phyloP scores from a whole-genome alignment of 1,140 invertebrate genomes.

The Augochlora pura region DNA sequence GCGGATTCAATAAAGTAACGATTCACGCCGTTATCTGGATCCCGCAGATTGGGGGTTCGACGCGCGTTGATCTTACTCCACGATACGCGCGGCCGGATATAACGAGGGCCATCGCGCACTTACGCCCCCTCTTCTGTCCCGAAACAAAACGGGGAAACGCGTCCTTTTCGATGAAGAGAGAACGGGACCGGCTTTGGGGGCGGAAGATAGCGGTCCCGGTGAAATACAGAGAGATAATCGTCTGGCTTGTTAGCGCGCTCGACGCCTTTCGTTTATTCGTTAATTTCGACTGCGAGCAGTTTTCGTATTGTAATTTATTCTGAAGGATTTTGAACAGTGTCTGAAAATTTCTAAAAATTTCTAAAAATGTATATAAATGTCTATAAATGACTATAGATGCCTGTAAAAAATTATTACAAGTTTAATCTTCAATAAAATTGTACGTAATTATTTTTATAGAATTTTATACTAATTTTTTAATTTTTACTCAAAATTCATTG shows the following conservation, averaged over 20 bases:
- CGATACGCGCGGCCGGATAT: slow-evolving; percentile 36
- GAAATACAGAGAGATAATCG: not conserved
- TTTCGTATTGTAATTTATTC: no score
- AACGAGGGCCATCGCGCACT: slow-evolving; percentile 14
- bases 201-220: not conserved
- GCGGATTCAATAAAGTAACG: slow-evolving; percentile 69
- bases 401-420: no score
- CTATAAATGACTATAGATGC: no score
- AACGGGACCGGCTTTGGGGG: not conserved
- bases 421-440: no score
- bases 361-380: no score
- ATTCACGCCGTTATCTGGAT: slow-evolving; percentile 69
- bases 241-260: not conserved
- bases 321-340: no score
- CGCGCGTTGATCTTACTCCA: slow-evolving; percentile 53
- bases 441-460: no score
- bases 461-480: no score
- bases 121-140: not conserved
- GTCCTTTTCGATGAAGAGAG: not conserved
- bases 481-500: no score
- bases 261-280: no score
- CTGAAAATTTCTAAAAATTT: no score
- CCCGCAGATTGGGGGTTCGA: slow-evolving; percentile 63
- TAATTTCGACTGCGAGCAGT: no score
- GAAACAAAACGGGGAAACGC: slow-evolving; percentile 5